A percentile compares a stretch with the other conserved stretches of the same genome.
phyloP scores from a whole-genome alignment of 2,113 vertebrate genomes.

The Podiceps cristatus region DNA sequence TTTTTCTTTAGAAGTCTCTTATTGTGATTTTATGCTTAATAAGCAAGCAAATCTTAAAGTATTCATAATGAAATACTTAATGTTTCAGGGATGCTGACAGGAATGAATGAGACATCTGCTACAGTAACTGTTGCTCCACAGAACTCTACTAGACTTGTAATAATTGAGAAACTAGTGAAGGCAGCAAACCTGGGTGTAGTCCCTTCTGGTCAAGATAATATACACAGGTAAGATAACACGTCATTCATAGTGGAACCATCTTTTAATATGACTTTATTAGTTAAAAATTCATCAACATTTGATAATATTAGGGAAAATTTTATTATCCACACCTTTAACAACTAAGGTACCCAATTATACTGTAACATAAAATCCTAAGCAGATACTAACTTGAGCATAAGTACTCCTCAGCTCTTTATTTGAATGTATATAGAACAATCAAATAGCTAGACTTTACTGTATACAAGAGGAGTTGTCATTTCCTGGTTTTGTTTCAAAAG shows the following conservation, averaged over 20 bases:
- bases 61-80: constrained; percentile 4
- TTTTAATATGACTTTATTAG: not conserved
- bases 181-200: constrained; percentile 89
- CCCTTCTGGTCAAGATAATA: constrained; percentile 82
- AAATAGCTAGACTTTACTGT: not conserved
- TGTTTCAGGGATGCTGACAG: constrained; percentile 86
- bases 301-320: not conserved
- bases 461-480: not conserved
- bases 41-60: not conserved
- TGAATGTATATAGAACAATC: not conserved
- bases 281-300: not conserved
- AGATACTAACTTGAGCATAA: not conserved
- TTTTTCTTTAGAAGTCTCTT: not conserved
- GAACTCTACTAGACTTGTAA: constrained; percentile 76
- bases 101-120: constrained; percentile 93
- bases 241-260: not conserved
- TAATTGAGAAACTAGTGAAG: constrained; percentile 85
- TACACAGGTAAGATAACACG: constrained; percentile 83
- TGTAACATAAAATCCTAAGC: not conserved
- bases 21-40: not conserved
- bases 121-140: constrained; percentile 82
- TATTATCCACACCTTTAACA: not conserved
- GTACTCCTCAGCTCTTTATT: not conserved
- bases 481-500: not conserved
- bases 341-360: not conserved